A percentile compares a stretch with the other conserved stretches of the same genome.
These are phyloP conservation scores for Uloborus diversus DNA, from an alignment of 1,140 invertebrate genomes.

Conservation along the genomic window DNA sequence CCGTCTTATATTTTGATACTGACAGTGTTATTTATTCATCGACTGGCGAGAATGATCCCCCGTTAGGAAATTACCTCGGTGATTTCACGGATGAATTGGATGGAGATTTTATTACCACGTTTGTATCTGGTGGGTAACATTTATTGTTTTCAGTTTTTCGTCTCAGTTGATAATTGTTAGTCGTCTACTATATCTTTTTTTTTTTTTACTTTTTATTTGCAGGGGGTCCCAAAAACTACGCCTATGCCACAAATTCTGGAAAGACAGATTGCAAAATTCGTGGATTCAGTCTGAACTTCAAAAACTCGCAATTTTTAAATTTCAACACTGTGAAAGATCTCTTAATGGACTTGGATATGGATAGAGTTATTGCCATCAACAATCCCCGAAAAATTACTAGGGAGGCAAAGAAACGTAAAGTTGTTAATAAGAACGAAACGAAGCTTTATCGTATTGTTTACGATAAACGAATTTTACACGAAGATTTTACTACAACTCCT, in stretches of 20 bases:
- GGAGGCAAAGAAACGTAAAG: not conserved
- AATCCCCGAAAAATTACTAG: not conserved
- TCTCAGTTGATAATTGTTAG: not conserved
- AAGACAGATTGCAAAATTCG: not conserved
- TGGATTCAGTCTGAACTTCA: not conserved
- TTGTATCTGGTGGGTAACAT: not conserved
- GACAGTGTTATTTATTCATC: constrained; percentile 8
- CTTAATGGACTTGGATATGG: not conserved
- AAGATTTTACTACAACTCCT: not conserved
- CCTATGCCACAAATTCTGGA: not conserved
- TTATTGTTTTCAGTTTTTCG: not conserved
- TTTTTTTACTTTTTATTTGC: not conserved
- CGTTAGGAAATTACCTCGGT: not conserved
- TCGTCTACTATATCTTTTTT: too few relatives aligned
- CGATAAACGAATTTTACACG: not conserved
- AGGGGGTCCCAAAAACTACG: not conserved
- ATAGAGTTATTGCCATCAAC: not conserved
- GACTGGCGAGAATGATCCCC: constrained; percentile 6
- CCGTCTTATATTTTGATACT: constrained; percentile 11
- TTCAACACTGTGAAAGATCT: not conserved
- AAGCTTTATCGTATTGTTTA: not conserved
- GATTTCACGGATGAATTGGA: constrained; percentile 29
- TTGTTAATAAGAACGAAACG: not conserved
- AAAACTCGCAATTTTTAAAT: not conserved
- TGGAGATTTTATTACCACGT: not conserved